Percentiles rank a stretch among this genome's conserved stretches.
These are phyloP conservation scores for Nymphalis c-album DNA, from an alignment of 2,888 invertebrate genomes.

Conservation along the genomic window DNA sequence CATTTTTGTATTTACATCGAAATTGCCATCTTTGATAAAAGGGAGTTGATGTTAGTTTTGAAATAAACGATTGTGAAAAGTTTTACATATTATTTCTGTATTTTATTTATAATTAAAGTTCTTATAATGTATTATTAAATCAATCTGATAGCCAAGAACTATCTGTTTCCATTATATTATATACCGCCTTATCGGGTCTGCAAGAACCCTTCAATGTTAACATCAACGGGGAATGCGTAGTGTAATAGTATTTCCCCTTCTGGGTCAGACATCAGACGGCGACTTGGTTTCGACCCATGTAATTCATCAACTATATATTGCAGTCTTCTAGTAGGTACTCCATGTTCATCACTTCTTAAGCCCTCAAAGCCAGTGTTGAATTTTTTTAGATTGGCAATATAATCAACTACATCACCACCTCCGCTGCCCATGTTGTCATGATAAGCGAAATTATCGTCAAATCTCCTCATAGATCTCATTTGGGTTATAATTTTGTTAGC, in stretches of 20 bases:
- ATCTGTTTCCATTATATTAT: neutral
- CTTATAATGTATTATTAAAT: too few species aligned
- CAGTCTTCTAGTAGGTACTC: conserved; percentile 33
- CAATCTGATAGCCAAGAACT: too few species aligned
- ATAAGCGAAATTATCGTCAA: conserved; percentile 44
- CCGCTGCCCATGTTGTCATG: conserved; percentile 46
- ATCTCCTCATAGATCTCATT: conserved; percentile 33
- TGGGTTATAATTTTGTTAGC: conserved; percentile 37
- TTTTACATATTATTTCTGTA: too few species aligned
- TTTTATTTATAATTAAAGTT: too few species aligned
- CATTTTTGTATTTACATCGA: too few species aligned
- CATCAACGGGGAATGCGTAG: conserved; percentile 56
- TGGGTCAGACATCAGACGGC: conserved; percentile 23
- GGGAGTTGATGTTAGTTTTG: too few species aligned
- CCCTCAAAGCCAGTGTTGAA: conserved; percentile 34
- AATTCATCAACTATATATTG: conserved; percentile 35
- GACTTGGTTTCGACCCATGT: conserved; percentile 31
- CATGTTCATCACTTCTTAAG: conserved; percentile 18
- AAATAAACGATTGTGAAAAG: too few species aligned
- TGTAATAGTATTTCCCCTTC: conserved; percentile 50
- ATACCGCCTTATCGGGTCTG: conserved; percentile 44
- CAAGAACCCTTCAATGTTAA: conserved; percentile 58
- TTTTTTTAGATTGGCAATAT: conserved; percentile 46
- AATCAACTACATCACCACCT: conserved; percentile 40
- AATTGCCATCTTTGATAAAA: too few species aligned